Percentiles rank a stretch among this genome's conserved stretches.
phyloP scores from a whole-genome alignment of 2,888 invertebrate species.

The Cryptosula pallasiana region DNA sequence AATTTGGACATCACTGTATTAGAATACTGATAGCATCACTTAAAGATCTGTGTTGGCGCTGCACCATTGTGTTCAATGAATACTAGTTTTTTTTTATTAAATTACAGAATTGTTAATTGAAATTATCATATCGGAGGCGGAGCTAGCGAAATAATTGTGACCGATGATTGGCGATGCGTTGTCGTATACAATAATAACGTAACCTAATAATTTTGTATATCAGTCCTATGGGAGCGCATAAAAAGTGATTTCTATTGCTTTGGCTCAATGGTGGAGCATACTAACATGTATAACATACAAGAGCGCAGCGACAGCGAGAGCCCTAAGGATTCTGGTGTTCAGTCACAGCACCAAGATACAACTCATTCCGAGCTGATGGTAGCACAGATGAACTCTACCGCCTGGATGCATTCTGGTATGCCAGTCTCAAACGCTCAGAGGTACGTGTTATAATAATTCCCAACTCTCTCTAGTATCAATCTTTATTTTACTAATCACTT shows the following conservation, averaged over 20 bases:
- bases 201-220: slow-evolving; percentile 22
- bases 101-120: slow-evolving; percentile 21
- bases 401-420: slow-evolving; percentile 13
- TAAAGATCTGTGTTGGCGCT: background rate
- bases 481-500: slow-evolving; percentile 19
- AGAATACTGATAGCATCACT: background rate
- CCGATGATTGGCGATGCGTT: slow-evolving; percentile 14
- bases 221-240: slow-evolving; percentile 24
- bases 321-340: slow-evolving; percentile 29
- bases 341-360: slow-evolving; percentile 5
- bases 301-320: slow-evolving; percentile 10
- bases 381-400: slow-evolving; percentile 6
- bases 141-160: slow-evolving; percentile 2
- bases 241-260: slow-evolving; percentile 27
- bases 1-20: too few species aligned
- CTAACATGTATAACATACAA: slow-evolving; percentile 37
- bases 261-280: slow-evolving; percentile 31
- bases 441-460: slow-evolving; percentile 12
- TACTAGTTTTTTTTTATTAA: slow-evolving; percentile 17
- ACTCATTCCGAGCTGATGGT: slow-evolving; percentile 15
- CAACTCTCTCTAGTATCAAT: slow-evolving; percentile 7
- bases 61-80: slow-evolving; percentile 9
- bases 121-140: slow-evolving; percentile 22
- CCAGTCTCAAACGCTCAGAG: slow-evolving; percentile 16
- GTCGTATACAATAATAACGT: slow-evolving; percentile 16